Evolutionary conservation across 2,888 invertebrate genomes (phyloP).

Genomic region (Platynereis dumerilii): DNA sequence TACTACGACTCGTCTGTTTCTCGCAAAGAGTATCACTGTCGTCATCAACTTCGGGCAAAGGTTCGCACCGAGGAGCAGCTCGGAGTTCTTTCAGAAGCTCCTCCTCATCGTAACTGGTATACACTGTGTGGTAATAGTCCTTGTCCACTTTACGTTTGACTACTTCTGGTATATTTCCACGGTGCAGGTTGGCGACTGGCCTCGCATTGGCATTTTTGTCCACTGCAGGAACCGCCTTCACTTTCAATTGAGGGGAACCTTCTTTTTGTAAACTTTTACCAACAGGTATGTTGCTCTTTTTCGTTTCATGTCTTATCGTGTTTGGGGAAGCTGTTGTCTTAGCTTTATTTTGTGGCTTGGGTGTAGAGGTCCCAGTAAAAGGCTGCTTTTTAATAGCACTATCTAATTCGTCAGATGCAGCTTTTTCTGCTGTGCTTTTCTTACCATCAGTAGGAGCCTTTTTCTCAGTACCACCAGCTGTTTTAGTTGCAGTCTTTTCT

Average conservation of each 20-base stretch:
- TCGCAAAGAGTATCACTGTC: too few species aligned
- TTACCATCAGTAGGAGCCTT: too few species aligned
- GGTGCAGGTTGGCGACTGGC: conserved; percentile 9
- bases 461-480: too few species aligned
- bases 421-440: too few species aligned
- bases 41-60: background rate
- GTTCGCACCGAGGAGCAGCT: conserved; percentile 7
- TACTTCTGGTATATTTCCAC: background rate
- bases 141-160: conserved; percentile 22
- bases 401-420: too few species aligned
- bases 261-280: conserved; percentile 10
- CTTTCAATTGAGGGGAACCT: background rate
- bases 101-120: conserved; percentile 37
- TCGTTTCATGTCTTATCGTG: too few species aligned
- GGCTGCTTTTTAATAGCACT: too few species aligned
- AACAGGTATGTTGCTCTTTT: background rate
- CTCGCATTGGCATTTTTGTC: conserved; percentile 11
- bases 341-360: too few species aligned
- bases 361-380: too few species aligned
- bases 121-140: conserved; percentile 34
- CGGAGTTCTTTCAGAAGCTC: conserved; percentile 32
- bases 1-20: background rate
- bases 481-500: too few species aligned
- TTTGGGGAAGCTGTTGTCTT: conserved; percentile 8
- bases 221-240: background rate